A percentile compares a stretch with the other conserved stretches of the same genome.
Conservation (phyloP, 2,113 vertebrate species). For the Stegostoma tigrinum region DNA sequence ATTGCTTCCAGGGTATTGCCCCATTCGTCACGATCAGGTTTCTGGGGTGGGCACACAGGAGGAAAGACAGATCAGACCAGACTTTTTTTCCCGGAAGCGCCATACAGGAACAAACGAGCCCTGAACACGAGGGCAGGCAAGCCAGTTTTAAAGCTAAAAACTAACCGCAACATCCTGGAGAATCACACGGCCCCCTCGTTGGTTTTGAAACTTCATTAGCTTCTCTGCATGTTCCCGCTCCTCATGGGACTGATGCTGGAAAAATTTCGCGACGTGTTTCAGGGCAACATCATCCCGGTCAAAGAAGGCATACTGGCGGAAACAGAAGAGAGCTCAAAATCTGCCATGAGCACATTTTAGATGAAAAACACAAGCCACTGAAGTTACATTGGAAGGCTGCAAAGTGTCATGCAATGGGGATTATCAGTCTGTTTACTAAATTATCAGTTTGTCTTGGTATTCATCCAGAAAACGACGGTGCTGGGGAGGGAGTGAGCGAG, state of each 20-base stretch:
- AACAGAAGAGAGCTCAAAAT: neutral
- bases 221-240: slow-evolving; percentile 43
- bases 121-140: neutral
- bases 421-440: no score
- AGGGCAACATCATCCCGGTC: slow-evolving; percentile 47
- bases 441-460: no score
- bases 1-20: slow-evolving; percentile 41
- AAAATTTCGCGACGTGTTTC: slow-evolving; percentile 46
- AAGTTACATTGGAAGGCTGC: no score
- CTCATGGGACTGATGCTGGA: slow-evolving; percentile 44
- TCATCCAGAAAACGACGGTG: no score
- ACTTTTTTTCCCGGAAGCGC: neutral
- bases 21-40: slow-evolving; percentile 43
- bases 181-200: slow-evolving; percentile 44
- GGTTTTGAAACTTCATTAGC: slow-evolving; percentile 46
- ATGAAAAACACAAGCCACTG: no score
- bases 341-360: neutral
- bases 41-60: neutral
- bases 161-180: slow-evolving; percentile 43
- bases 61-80: neutral
- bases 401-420: no score
- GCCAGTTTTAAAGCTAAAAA: neutral
- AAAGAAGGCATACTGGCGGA: slow-evolving; percentile 41
- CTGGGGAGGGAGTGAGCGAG: no score
- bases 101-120: neutral